phyloP scores from a whole-genome alignment of 2,888 invertebrate species.

The Drosophila setosimentum region DNA sequence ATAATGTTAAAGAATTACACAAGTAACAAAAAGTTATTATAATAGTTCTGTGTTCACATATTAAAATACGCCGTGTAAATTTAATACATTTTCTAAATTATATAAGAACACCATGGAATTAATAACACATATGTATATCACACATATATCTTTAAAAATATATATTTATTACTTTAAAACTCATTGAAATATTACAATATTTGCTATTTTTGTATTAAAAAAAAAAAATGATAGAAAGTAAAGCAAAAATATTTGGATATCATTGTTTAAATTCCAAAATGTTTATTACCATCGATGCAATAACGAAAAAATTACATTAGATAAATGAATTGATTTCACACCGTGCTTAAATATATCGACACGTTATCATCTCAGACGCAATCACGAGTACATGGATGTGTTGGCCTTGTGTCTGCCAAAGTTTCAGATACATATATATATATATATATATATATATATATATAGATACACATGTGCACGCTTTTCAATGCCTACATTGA shows the following conservation, averaged over 20 bases:
- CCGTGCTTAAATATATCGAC: neutral
- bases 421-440: conserved; percentile 17
- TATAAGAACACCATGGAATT: neutral
- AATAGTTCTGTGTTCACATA: neutral
- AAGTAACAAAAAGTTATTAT: neutral
- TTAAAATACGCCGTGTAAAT: neutral
- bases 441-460: conserved; percentile 5
- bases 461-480: conserved; percentile 15
- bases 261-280: neutral
- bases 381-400: neutral
- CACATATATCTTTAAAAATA: neutral
- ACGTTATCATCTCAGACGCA: conserved; percentile 13
- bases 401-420: conserved; percentile 25
- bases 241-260: neutral
- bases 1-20: too few relatives aligned
- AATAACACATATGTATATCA: too few relatives aligned
- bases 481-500: conserved; percentile 33
- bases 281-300: too few relatives aligned
- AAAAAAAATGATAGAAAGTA: neutral
- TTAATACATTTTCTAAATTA: neutral
- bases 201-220: neutral
- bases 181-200: neutral
- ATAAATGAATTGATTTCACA: neutral
- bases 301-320: too few relatives aligned
- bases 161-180: neutral